These are phyloP conservation scores for Lichenostomus cassidix DNA, from an alignment of 2,113 vertebrate genomes.

Conservation along the genomic window DNA sequence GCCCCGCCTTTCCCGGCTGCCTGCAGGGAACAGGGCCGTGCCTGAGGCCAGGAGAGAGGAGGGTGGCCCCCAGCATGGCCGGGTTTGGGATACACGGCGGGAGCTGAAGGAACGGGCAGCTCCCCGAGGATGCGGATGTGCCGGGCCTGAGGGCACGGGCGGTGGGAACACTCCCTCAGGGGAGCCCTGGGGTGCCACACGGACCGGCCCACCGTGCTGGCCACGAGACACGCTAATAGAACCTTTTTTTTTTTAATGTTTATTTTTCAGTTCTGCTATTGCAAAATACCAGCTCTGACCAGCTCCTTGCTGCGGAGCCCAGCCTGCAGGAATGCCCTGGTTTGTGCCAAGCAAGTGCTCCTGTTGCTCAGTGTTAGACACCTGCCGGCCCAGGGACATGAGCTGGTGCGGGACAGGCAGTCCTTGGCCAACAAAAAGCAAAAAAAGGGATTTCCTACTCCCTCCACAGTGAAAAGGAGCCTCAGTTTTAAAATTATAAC, in stretches of 20 bases:
- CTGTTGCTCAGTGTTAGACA: not conserved
- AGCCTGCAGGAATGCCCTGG: not conserved
- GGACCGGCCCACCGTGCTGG: accelerated
- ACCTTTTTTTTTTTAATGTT: not conserved
- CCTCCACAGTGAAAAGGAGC: not conserved
- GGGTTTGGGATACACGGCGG: accelerated
- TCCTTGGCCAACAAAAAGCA: accelerated
- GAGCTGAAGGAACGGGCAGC: not conserved
- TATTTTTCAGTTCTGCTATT: not conserved
- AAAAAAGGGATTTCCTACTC: not conserved
- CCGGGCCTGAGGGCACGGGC: not conserved
- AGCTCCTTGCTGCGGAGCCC: not conserved
- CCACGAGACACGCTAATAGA: accelerated
- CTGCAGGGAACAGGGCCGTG: accelerated
- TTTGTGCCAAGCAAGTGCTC: not conserved
- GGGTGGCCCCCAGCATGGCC: accelerated
- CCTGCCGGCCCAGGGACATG: accelerated
- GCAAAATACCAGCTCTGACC: not conserved
- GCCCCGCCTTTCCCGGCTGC: not conserved
- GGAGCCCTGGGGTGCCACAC: not conserved
- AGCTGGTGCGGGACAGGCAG: not conserved
- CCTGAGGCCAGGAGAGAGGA: not conserved
- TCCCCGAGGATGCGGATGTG: not conserved
- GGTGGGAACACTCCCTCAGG: not conserved
- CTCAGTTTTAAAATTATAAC: not conserved